Evolutionary conservation across 2,113 vertebrate genomes (phyloP).

Genomic region (Tauraco erythrolophus): DNA sequence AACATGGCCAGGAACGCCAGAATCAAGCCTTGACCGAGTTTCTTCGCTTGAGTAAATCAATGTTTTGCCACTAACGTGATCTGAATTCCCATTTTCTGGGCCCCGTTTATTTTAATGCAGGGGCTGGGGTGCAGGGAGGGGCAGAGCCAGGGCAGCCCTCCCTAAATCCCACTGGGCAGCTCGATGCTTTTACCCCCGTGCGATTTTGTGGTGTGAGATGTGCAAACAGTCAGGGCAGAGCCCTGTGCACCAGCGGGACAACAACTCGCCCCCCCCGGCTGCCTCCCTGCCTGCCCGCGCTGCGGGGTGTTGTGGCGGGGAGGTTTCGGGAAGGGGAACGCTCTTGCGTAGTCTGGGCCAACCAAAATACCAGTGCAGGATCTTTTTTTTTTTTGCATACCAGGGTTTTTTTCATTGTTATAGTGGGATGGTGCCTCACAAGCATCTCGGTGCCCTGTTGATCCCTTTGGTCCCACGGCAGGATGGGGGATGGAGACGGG

Average conservation of each 20-base stretch:
- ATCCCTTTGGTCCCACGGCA: background rate
- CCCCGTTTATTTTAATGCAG: background rate
- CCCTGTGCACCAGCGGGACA: too few relatives aligned
- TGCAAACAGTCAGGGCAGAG: background rate
- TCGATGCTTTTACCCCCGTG: fast-evolving
- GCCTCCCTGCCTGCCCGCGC: too few relatives aligned
- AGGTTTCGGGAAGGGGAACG: background rate
- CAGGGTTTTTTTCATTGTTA: fast-evolving
- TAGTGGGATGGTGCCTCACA: fast-evolving
- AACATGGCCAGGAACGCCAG: fast-evolving
- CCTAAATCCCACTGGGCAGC: fast-evolving
- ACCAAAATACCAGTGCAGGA: background rate
- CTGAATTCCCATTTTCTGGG: background rate
- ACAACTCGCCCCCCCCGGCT: too few relatives aligned
- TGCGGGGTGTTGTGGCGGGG: background rate
- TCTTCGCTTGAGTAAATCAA: background rate
- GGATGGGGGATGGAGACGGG: background rate
- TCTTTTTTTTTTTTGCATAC: fast-evolving
- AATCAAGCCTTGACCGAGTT: background rate
- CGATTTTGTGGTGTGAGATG: background rate
- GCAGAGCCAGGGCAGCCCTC: background rate
- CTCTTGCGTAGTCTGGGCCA: background rate
- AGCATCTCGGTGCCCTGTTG: background rate
- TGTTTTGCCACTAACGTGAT: background rate
- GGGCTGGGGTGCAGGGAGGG: background rate